Conservation (phyloP, 2,797 vertebrate genomes). For the Loriculus beryllinus region DNA sequence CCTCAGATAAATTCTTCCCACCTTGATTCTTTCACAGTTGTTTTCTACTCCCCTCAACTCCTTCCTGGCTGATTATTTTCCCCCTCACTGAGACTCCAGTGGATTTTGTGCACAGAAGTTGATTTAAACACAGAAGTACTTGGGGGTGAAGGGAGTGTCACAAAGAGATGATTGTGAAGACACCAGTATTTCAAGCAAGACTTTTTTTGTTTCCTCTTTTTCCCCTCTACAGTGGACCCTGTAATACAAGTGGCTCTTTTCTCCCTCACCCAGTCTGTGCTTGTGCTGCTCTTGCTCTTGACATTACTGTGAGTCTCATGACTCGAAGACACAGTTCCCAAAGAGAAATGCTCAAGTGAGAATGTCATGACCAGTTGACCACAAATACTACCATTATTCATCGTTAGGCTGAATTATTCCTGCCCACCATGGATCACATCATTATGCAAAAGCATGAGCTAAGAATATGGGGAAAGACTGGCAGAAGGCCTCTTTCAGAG, state of each 20-base stretch:
- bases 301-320: conserved; percentile 32
- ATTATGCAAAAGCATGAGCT: conserved; percentile 47
- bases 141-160: background rate
- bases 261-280: background rate
- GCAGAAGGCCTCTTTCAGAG: background rate
- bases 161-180: conserved; percentile 19
- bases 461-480: conserved; percentile 3
- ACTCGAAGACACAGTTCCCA: background rate
- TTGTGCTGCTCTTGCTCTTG: background rate
- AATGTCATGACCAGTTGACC: conserved; percentile 52
- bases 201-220: background rate
- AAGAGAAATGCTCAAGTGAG: conserved; percentile 32
- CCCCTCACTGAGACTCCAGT: background rate
- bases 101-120: background rate
- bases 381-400: conserved; percentile 57
- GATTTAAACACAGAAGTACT: background rate
- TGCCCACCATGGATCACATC: conserved; percentile 36
- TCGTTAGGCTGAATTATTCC: background rate
- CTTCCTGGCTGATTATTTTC: background rate
- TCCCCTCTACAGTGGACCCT: background rate
- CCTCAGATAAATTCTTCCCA: background rate
- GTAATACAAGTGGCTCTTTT: conserved; percentile 37
- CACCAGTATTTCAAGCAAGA: background rate
- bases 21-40: background rate
- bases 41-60: background rate